A percentile compares a stretch with the other conserved stretches of the same genome.
Conservation (phyloP, 1,140 invertebrate genomes). For the Xylocopa sonorina region DNA sequence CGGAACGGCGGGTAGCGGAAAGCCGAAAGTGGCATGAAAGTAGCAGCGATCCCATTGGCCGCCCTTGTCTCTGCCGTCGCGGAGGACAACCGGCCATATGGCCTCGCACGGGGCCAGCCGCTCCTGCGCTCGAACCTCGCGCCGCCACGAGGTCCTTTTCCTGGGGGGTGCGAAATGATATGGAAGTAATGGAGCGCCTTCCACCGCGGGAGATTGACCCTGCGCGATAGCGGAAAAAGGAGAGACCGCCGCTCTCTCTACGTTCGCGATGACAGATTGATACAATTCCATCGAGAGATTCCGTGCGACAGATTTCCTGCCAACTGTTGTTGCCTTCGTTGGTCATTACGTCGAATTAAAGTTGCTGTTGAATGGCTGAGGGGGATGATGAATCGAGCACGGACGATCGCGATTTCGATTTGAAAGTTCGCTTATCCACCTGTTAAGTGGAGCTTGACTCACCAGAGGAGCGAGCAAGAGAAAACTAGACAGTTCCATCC, state of each 20-base stretch:
- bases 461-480: too few species aligned
- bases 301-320: conserved; percentile 79
- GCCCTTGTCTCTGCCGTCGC: conserved; percentile 46
- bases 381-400: conserved; percentile 27
- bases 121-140: conserved; percentile 55
- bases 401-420: background rate
- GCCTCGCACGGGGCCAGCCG: conserved; percentile 45
- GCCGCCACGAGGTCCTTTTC: conserved; percentile 51
- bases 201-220: conserved; percentile 79
- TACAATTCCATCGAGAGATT: conserved; percentile 78
- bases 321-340: conserved; percentile 76
- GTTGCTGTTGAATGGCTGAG: background rate
- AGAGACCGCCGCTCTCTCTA: conserved; percentile 40
- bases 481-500: background rate
- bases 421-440: background rate
- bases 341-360: conserved; percentile 75
- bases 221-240: conserved; percentile 71
- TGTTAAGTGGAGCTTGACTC: background rate
- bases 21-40: conserved; percentile 78
- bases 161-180: conserved; percentile 82
- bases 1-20: conserved; percentile 66
- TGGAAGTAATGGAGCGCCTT: conserved; percentile 81
- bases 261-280: conserved; percentile 80
- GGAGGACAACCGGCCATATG: conserved; percentile 76
- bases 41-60: conserved; percentile 72